These are phyloP conservation scores for Drosophila tristis DNA, from an alignment of 1,140 invertebrate species.

Conservation along the genomic window DNA sequence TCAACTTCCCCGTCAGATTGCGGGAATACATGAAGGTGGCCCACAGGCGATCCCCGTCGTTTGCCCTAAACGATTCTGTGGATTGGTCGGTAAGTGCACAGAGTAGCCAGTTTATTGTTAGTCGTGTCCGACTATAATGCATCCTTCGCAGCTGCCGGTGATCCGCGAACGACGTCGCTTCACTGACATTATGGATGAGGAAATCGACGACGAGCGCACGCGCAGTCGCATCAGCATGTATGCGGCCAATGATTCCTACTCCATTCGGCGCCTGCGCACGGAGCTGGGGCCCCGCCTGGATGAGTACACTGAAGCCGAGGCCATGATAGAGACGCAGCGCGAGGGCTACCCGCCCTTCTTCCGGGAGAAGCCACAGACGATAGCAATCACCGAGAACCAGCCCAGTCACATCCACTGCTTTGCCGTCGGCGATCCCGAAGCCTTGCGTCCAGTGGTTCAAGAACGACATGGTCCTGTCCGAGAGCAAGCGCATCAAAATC, in stretches of 20 bases:
- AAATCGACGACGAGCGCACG: slow-evolving; percentile 94
- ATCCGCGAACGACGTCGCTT: slow-evolving; percentile 95
- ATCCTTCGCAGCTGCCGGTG: slow-evolving; percentile 88
- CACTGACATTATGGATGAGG: slow-evolving; percentile 97
- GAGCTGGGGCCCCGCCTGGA: slow-evolving; percentile 92
- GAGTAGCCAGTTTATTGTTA: too few species aligned
- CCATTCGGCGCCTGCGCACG: slow-evolving; percentile 90
- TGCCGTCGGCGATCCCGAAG: slow-evolving; percentile 94
- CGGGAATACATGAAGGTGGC: slow-evolving; percentile 97
- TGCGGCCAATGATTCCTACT: slow-evolving; percentile 88
- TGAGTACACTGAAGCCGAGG: slow-evolving; percentile 93
- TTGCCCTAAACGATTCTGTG: slow-evolving; percentile 88
- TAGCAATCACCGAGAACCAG: slow-evolving; percentile 92
- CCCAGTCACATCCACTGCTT: slow-evolving; percentile 92
- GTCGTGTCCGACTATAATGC: not conserved
- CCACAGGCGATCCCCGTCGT: slow-evolving; percentile 89
- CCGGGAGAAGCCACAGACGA: slow-evolving; percentile 91
- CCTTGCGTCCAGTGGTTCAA: slow-evolving; percentile 98
- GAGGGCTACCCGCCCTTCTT: slow-evolving; percentile 92
- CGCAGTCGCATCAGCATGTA: slow-evolving; percentile 92
- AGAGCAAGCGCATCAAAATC: slow-evolving; percentile 91
- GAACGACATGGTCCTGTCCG: slow-evolving; percentile 93
- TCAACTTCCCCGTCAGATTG: slow-evolving; percentile 95
- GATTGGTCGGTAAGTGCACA: slow-evolving; percentile 90
- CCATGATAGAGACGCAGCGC: slow-evolving; percentile 91